phyloP scores from a whole-genome alignment of 2,113 vertebrate species.

The Thamnophis sirtalis region DNA sequence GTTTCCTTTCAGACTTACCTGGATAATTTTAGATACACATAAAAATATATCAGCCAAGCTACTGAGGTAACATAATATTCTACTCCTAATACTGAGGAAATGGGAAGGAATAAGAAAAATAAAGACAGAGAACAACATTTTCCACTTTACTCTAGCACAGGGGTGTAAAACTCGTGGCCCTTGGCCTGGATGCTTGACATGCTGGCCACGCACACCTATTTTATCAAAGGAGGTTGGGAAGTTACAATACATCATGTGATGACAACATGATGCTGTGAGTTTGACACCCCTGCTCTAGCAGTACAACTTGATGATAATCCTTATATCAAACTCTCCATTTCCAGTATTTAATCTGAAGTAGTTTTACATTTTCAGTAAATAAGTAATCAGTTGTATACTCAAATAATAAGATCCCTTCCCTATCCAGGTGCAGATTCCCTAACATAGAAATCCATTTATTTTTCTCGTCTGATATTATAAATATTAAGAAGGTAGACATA shows the following conservation, averaged over 20 bases:
- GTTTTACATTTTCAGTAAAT: conserved; percentile 37
- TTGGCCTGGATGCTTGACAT: too few species aligned
- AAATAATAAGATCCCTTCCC: conserved; percentile 18
- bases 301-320: conserved; percentile 13
- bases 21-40: not conserved
- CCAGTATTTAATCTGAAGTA: conserved; percentile 13
- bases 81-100: not conserved
- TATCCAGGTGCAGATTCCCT: conserved; percentile 20
- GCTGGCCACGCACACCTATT: too few species aligned
- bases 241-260: too few species aligned
- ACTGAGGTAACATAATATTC: not conserved
- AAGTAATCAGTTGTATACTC: conserved; percentile 35
- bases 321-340: conserved; percentile 37
- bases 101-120: conserved; percentile 7
- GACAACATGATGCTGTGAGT: too few species aligned
- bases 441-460: conserved; percentile 22
- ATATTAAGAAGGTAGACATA: conserved; percentile 28
- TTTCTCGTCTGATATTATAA: conserved; percentile 27
- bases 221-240: too few species aligned
- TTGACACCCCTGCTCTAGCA: not conserved
- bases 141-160: not conserved
- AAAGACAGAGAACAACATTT: not conserved
- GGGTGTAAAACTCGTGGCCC: too few species aligned
- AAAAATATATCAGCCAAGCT: not conserved
- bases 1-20: not conserved